Conservation (phyloP, 2,113 vertebrate species). For the Saguinus midas region DNA sequence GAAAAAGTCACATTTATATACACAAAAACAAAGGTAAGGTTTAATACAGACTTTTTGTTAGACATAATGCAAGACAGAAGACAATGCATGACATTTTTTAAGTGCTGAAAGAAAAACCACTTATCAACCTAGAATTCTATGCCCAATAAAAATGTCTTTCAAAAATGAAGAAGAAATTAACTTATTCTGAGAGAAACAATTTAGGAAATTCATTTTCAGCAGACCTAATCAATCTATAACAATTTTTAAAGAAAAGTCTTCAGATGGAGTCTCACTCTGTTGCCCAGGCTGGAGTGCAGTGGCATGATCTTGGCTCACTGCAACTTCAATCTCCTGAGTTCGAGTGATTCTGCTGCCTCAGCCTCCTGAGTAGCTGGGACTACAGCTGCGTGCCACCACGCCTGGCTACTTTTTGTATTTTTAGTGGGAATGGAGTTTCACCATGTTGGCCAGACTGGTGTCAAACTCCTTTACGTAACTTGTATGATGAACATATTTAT, state of each 20-base stretch:
- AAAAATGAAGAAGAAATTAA: slow-evolving; percentile 1
- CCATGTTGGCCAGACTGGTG: no score
- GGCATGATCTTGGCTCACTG: no score
- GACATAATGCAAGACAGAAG: neutral
- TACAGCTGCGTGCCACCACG: no score
- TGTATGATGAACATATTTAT: neutral
- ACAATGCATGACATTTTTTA: neutral
- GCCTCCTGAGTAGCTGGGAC: no score
- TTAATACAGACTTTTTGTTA: neutral
- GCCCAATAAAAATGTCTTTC: neutral
- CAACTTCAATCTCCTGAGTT: no score
- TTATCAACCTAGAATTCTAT: neutral
- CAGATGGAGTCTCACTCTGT: no score
- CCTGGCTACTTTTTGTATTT: no score
- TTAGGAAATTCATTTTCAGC: neutral
- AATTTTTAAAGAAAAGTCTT: neutral
- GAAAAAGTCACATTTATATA: neutral
- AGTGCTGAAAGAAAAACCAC: neutral
- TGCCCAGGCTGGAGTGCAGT: no score
- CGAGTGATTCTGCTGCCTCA: no score
- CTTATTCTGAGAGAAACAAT: neutral
- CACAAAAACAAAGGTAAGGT: neutral
- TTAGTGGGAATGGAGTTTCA: no score
- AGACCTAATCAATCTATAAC: neutral
- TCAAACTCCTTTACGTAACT: neutral